Conservation (phyloP, 1,140 invertebrate species). For the Cardiocondyla obscurior region DNA sequence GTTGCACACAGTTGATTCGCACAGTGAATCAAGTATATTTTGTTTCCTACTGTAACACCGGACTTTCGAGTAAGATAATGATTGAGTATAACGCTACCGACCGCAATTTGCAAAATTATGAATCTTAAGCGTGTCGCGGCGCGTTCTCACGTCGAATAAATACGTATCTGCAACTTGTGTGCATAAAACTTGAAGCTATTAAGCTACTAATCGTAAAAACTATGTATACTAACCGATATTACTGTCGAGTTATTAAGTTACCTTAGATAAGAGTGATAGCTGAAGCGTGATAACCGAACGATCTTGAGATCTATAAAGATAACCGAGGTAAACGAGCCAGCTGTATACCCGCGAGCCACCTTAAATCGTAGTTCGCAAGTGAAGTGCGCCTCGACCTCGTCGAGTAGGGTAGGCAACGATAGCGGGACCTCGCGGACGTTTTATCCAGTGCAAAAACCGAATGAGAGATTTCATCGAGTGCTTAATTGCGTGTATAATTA, state of each 20-base stretch:
- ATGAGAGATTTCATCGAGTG: constrained; percentile 28
- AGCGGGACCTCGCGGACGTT: constrained; percentile 60
- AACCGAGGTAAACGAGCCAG: no score
- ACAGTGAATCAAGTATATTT: constrained; percentile 1
- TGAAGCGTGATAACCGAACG: background rate
- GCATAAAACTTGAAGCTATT: background rate
- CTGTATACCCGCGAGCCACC: no score
- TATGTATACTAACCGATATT: constrained; percentile 16
- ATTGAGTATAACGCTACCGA: background rate
- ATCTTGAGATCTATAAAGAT: no score
- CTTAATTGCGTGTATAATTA: background rate
- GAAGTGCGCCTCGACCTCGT: no score
- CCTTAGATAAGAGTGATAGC: no score
- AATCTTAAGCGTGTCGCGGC: background rate
- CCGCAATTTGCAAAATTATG: background rate
- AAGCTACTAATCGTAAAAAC: background rate
- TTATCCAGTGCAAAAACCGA: constrained; percentile 75
- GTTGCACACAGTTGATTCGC: no score
- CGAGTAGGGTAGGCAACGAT: no score
- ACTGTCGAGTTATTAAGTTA: constrained; percentile 77
- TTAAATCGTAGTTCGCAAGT: no score
- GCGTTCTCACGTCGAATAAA: background rate
- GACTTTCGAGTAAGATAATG: constrained; percentile 15
- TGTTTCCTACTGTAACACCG: background rate
- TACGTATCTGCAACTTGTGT: background rate